phyloP scores from a whole-genome alignment of 2,113 vertebrate genomes.

The Prionailurus bengalensis region DNA sequence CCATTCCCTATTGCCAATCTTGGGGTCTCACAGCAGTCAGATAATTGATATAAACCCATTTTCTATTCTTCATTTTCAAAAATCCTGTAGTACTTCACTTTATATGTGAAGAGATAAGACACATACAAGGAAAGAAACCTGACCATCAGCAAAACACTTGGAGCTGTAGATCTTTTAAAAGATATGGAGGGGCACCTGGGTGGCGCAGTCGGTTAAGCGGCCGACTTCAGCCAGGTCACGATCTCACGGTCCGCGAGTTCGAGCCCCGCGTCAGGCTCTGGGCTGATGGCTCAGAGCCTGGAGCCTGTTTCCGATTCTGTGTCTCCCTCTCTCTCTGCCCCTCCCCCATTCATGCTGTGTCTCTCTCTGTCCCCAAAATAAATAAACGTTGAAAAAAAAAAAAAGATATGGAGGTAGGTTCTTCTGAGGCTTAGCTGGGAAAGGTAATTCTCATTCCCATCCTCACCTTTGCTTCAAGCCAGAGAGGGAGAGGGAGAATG shows the following conservation, averaged over 20 bases:
- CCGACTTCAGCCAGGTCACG: no score
- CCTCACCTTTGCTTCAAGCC: not conserved
- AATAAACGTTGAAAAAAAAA: no score
- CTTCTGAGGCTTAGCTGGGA: not conserved
- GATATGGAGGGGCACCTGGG: not conserved
- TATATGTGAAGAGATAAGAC: not conserved
- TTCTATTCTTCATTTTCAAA: slow-evolving; percentile 2
- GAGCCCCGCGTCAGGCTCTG: no score
- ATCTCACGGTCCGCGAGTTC: no score
- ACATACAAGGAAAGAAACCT: not conserved
- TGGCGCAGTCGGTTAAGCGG: no score
- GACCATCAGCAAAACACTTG: not conserved
- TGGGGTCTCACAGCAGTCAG: not conserved
- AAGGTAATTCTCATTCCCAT: not conserved
- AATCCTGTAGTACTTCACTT: not conserved
- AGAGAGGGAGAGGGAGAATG: not conserved
- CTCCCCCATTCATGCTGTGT: no score
- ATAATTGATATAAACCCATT: not conserved
- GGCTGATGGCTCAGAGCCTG: no score
- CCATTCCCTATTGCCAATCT: not conserved
- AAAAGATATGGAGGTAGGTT: not conserved
- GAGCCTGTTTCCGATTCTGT: no score
- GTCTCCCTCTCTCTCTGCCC: no score
- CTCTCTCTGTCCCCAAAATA: no score
- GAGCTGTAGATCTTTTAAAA: not conserved